These are phyloP conservation scores for Boloria euphrosyne DNA, from an alignment of 2,888 invertebrate genomes.

Conservation along the genomic window DNA sequence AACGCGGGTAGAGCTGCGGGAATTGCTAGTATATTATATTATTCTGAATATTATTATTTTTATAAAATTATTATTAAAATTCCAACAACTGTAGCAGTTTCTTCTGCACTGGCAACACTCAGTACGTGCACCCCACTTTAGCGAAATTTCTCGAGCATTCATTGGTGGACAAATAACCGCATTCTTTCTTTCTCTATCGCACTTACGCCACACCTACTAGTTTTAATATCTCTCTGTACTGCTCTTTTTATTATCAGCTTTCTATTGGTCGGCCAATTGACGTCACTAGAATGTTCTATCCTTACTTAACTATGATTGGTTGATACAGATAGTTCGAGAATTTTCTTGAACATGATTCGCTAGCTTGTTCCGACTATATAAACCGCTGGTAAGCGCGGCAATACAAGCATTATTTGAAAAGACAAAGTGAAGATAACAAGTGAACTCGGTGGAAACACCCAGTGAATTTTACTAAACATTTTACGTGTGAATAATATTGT, in stretches of 20 bases:
- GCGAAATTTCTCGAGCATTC: slow-evolving; percentile 4
- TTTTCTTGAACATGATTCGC: slow-evolving; percentile 58
- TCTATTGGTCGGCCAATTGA: slow-evolving; percentile 49
- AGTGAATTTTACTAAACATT: slow-evolving; percentile 1
- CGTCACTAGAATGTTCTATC: slow-evolving; percentile 55
- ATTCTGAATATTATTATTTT: too few relatives aligned
- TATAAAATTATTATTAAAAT: not conserved
- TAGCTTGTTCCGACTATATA: slow-evolving; percentile 50
- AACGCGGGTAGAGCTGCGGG: too few relatives aligned
- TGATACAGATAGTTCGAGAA: slow-evolving; percentile 50
- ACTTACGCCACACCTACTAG: not conserved
- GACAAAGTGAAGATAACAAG: slow-evolving; percentile 51
- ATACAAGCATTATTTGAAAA: slow-evolving; percentile 67
- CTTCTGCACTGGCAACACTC: not conserved
- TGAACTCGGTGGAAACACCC: slow-evolving; percentile 49
- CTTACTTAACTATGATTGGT: slow-evolving; percentile 52
- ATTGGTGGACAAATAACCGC: slow-evolving; percentile 18
- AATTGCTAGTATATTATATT: too few relatives aligned
- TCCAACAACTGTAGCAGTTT: not conserved
- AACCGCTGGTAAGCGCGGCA: slow-evolving; percentile 55
- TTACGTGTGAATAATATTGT: slow-evolving; percentile 19
- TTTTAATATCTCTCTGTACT: slow-evolving; percentile 17
- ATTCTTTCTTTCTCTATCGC: slow-evolving; percentile 30
- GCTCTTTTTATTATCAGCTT: slow-evolving; percentile 16
- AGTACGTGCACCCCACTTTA: slow-evolving; percentile 5